These are phyloP conservation scores for Diabrotica balteata DNA, from an alignment of 2,888 invertebrate genomes.

Conservation along the genomic window DNA sequence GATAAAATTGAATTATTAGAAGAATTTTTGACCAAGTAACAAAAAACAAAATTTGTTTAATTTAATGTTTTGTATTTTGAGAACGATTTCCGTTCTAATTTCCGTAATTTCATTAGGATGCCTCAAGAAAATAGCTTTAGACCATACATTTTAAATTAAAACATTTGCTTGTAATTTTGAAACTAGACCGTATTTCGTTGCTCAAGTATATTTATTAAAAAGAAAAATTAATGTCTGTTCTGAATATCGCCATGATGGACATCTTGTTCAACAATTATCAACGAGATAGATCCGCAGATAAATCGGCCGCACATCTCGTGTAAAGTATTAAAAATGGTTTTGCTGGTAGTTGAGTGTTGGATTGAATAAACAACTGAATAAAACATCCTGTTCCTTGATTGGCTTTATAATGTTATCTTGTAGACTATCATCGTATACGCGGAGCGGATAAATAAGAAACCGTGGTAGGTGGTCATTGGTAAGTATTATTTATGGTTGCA, in stretches of 20 bases:
- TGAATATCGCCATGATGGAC: conserved; percentile 2
- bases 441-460: conserved; percentile 28
- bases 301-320: neutral
- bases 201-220: too few species aligned
- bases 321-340: conserved; percentile 27
- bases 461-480: conserved; percentile 31
- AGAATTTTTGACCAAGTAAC: too few species aligned
- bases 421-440: conserved; percentile 26
- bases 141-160: too few species aligned
- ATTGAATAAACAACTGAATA: conserved; percentile 30
- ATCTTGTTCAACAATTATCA: neutral
- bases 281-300: neutral
- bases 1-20: too few species aligned
- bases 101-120: too few species aligned
- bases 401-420: conserved; percentile 33
- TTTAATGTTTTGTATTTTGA: too few species aligned
- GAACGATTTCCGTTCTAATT: too few species aligned
- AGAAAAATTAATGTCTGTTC: too few species aligned
- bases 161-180: too few species aligned
- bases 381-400: conserved; percentile 33
- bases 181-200: too few species aligned
- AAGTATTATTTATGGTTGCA: conserved; percentile 17
- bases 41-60: too few species aligned
- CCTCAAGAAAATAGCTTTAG: too few species aligned
- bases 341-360: conserved; percentile 28